A percentile compares a stretch with the other conserved stretches of the same genome.
Conservation (phyloP, 2,888 invertebrate species). For the Sussaba pulchella region DNA sequence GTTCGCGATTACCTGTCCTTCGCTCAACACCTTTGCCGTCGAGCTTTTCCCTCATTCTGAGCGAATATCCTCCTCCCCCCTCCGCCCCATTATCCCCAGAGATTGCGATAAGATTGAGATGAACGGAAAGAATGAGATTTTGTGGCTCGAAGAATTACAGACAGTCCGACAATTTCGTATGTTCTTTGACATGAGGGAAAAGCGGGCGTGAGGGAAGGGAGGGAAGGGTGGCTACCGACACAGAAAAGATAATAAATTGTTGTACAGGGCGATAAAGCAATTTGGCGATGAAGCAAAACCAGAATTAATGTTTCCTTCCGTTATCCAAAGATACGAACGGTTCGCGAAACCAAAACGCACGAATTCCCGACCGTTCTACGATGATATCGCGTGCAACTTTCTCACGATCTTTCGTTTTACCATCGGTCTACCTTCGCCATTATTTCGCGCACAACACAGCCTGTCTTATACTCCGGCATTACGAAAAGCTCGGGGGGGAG, state of each 20-base stretch:
- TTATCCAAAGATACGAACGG: slow-evolving; percentile 9
- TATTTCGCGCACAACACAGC: slow-evolving; percentile 40
- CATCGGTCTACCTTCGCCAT: slow-evolving; percentile 34
- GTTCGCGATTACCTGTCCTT: slow-evolving; percentile 24
- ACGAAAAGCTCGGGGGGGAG: slow-evolving; percentile 23
- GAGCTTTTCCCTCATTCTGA: slow-evolving; percentile 1
- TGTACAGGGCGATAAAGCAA: slow-evolving; percentile 58
- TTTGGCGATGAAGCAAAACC: slow-evolving; percentile 58
- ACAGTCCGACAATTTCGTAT: slow-evolving; percentile 20
- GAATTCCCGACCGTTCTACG: background rate
- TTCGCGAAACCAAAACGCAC: slow-evolving; percentile 31
- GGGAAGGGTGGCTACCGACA: background rate
- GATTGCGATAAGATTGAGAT: slow-evolving; percentile 49
- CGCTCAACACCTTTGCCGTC: slow-evolving; percentile 33
- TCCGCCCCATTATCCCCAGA: background rate
- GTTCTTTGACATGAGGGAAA: background rate
- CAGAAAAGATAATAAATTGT: slow-evolving; percentile 14
- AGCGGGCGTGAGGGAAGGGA: background rate
- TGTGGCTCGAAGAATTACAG: slow-evolving; percentile 22
- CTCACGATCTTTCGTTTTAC: slow-evolving; percentile 49
- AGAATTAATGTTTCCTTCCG: slow-evolving; percentile 60
- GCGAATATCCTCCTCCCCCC: slow-evolving; percentile 2
- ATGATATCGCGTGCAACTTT: slow-evolving; percentile 53
- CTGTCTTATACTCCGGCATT: slow-evolving; percentile 16
- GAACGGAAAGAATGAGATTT: slow-evolving; percentile 39